phyloP scores from a whole-genome alignment of 2,797 vertebrate species.

The Acropternis orthonyx region DNA sequence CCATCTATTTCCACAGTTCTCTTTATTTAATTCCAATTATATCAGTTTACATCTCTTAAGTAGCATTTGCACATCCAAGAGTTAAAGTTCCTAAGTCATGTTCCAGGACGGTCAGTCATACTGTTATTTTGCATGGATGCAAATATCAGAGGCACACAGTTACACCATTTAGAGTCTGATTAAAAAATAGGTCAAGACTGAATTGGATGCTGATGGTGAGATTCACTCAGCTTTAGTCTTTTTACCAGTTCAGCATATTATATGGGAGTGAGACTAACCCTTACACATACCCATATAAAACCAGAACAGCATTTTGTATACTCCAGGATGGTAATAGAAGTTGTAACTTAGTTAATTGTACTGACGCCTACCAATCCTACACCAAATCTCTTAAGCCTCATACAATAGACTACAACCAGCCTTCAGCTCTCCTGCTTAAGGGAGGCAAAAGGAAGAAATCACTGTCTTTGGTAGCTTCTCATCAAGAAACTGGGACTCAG shows the following conservation, averaged over 20 bases:
- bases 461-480: background rate
- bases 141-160: background rate
- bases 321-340: background rate
- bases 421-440: background rate
- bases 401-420: background rate
- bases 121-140: background rate
- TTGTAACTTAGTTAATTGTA: background rate
- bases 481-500: background rate
- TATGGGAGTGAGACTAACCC: background rate
- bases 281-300: background rate
- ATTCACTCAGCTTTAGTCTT: background rate
- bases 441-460: background rate
- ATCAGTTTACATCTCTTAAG: background rate
- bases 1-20: background rate
- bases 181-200: background rate
- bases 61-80: background rate
- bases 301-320: background rate
- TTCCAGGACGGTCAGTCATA: no score
- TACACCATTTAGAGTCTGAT: background rate
- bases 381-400: background rate
- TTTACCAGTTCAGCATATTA: background rate
- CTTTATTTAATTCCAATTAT: background rate
- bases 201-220: accelerated
- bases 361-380: background rate
- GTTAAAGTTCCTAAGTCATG: background rate